phyloP scores from a whole-genome alignment of 2,113 vertebrate genomes.

The Seriola aureovittata region DNA sequence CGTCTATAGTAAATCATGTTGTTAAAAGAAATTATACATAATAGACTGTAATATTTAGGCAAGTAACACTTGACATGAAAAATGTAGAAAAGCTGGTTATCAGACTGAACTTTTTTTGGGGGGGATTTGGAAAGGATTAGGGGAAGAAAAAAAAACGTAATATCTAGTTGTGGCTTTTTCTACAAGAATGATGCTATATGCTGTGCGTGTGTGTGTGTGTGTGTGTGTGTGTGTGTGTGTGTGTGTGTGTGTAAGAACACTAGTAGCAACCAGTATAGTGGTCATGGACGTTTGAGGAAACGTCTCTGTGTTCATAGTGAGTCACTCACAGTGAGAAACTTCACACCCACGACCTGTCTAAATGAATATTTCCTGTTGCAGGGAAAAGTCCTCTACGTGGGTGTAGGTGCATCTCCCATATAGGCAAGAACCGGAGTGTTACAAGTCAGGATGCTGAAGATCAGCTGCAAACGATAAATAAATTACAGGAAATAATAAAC shows the following conservation, averaged over 20 bases:
- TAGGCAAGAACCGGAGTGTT: background rate
- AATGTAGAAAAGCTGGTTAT: background rate
- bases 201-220: too few species aligned
- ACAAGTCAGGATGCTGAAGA: slow-evolving; percentile 3
- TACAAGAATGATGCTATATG: background rate
- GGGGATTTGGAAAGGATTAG: background rate
- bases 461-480: background rate
- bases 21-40: background rate
- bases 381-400: slow-evolving; percentile 48
- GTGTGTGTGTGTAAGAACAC: too few species aligned
- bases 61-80: background rate
- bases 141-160: background rate
- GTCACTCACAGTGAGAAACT: slow-evolving; percentile 45
- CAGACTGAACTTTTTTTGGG: background rate
- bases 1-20: background rate
- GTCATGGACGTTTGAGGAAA: slow-evolving; percentile 26
- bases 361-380: slow-evolving; percentile 54
- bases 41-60: background rate
- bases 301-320: slow-evolving; percentile 28
- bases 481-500: slow-evolving; percentile 24
- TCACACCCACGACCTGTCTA: slow-evolving; percentile 39
- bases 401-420: slow-evolving; percentile 13
- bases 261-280: background rate
- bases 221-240: too few species aligned
- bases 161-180: background rate